Base-by-base conservation (phyloP, 2,888 invertebrate genomes). In the Thera britannica region DNA sequence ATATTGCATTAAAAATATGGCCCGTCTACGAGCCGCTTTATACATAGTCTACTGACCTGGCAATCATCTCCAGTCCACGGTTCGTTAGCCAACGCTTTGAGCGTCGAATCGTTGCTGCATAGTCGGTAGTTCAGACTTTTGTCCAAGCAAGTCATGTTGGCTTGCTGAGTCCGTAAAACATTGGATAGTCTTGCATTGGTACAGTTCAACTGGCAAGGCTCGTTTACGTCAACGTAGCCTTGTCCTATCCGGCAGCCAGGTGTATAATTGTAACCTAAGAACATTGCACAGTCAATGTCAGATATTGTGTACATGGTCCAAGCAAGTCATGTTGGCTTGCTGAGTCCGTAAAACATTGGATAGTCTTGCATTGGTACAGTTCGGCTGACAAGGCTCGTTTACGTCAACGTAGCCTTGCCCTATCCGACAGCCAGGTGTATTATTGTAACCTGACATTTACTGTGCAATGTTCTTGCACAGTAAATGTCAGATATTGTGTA, bases 81-180 rank as follows among this genome's bases (percentile, higher is more conserved):
- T 48, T 73, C 72, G 7, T 79, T 78, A 6, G 73, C 65, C 36
- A 84, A 66, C 34, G 75, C 71, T 6, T 71, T 70, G 23, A 85
- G 58, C 5, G 68, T 62, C 0, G 72, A 71, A 46, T 83, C 73
- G 34, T 80, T 77, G 6, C 71, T 52, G 63, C 90, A 90, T 0
- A 86, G 11, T 41, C 81, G 81, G 71, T 85, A 90, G 71, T 83
- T 85, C 9, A 90, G 57, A 12, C 74, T 81, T 38, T 81, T 72
- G 41, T 90, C 77, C 2, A 83, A 9, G 58, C 92, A 93, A 0
- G 90, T 90, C 90, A 93, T 90, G 59, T 84, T 85, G 0, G 84
- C 77, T 67, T 75, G 77, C 4, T 77, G 72, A 0, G 71, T 64
- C 5, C 80, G 82, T 49, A 90, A 74, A 1, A 83, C 73, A 0